Evolutionary conservation across 1,140 invertebrate genomes (phyloP).

Genomic region (Dendrolimus kikuchii): DNA sequence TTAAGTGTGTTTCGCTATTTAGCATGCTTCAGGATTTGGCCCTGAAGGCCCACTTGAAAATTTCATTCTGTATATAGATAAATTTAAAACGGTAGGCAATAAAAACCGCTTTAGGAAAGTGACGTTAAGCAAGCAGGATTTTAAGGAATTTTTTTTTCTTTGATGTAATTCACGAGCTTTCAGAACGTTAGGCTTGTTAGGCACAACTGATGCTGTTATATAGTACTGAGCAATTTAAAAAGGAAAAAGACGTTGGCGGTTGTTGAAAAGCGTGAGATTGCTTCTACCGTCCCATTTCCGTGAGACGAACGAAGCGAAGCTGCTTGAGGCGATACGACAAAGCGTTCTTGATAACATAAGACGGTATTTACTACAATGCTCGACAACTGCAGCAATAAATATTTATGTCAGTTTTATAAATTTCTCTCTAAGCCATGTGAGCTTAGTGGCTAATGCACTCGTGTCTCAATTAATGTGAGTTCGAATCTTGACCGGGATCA

Average conservation of each 20-base stretch:
- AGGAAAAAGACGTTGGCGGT: slow-evolving; percentile 17
- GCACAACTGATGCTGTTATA: slow-evolving; percentile 1
- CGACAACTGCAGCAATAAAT: not conserved
- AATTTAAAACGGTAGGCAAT: too few relatives aligned
- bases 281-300: slow-evolving; percentile 25
- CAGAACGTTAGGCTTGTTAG: not conserved
- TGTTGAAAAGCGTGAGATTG: slow-evolving; percentile 27
- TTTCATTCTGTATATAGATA: too few relatives aligned
- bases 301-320: slow-evolving; percentile 10
- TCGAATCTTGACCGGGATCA: too few relatives aligned
- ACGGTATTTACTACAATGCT: not conserved
- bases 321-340: slow-evolving; percentile 18
- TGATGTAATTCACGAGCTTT: not conserved
- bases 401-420: not conserved
- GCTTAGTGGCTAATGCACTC: too few relatives aligned
- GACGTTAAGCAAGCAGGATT: too few relatives aligned
- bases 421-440: too few relatives aligned
- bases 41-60: too few relatives aligned
- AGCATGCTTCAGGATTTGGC: too few relatives aligned
- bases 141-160: too few relatives aligned
- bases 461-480: too few relatives aligned
- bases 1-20: too few relatives aligned
- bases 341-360: slow-evolving; percentile 8
- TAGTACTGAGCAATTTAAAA: slow-evolving; percentile 21
- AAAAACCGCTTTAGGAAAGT: too few relatives aligned